Conservation (phyloP, 2,888 invertebrate species). For the Habroteleia sp. region DNA sequence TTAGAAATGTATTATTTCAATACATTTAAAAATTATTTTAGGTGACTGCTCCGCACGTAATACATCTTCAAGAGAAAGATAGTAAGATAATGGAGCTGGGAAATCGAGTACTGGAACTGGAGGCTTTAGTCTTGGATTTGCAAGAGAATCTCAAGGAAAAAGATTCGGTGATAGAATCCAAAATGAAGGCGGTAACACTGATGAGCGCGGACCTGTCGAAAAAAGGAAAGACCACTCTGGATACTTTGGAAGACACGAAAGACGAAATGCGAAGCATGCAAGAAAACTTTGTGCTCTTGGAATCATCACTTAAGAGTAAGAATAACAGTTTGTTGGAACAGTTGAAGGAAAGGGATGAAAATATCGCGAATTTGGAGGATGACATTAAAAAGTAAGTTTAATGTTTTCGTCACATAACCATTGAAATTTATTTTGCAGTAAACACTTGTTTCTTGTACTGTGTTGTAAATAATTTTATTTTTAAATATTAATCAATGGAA, state of each 20-base stretch:
- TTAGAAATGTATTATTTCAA: too few species aligned
- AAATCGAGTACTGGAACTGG: slow-evolving; percentile 87
- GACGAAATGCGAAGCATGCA: slow-evolving; percentile 92
- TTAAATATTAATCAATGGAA: too few species aligned
- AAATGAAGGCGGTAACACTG: slow-evolving; percentile 89
- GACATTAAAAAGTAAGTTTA: slow-evolving; percentile 82
- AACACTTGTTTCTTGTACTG: too few species aligned
- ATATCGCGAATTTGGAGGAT: slow-evolving; percentile 83
- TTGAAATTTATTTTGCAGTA: too few species aligned
- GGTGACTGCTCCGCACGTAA: slow-evolving; percentile 69
- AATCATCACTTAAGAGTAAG: slow-evolving; percentile 87
- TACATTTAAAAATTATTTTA: slow-evolving; percentile 56
- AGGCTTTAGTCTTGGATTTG: slow-evolving; percentile 89
- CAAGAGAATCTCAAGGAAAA: slow-evolving; percentile 92
- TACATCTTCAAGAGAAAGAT: slow-evolving; percentile 84
- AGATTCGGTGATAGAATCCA: slow-evolving; percentile 90
- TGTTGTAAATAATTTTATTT: too few species aligned
- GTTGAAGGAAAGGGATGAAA: slow-evolving; percentile 83
- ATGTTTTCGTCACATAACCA: too few species aligned
- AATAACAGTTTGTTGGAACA: slow-evolving; percentile 83
- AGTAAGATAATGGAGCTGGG: slow-evolving; percentile 85
- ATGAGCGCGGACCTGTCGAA: slow-evolving; percentile 88
- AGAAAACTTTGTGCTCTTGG: slow-evolving; percentile 87
- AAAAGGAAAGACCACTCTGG: slow-evolving; percentile 87
- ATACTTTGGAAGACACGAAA: slow-evolving; percentile 89